Percentiles rank a stretch among this genome's conserved stretches.
Conservation (phyloP, 2,797 vertebrate genomes). For the Eulemur albifrons region DNA sequence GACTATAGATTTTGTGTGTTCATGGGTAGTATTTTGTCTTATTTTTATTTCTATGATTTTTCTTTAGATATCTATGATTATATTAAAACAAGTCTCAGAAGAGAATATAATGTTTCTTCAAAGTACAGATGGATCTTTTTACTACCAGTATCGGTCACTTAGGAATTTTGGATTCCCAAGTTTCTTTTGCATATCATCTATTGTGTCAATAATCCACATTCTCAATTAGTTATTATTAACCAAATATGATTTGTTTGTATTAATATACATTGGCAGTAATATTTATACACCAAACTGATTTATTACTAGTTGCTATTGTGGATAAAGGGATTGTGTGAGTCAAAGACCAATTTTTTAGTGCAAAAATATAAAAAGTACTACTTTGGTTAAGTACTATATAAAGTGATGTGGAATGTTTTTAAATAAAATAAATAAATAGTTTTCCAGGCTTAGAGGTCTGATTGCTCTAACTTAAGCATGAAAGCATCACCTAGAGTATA, state of each 20-base stretch:
- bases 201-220: background rate
- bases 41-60: background rate
- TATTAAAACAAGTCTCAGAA: background rate
- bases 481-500: background rate
- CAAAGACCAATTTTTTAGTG: background rate
- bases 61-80: background rate
- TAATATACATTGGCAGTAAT: background rate
- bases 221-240: background rate
- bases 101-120: background rate
- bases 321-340: background rate
- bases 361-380: background rate
- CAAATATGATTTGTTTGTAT: background rate
- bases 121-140: background rate
- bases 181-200: background rate
- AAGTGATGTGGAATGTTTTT: background rate
- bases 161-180: background rate
- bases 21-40: background rate
- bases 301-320: background rate
- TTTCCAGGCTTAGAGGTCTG: background rate
- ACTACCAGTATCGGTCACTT: background rate
- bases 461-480: background rate
- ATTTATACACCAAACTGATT: background rate
- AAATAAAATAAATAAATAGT: background rate
- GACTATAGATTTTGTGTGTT: background rate
- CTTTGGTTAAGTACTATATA: background rate